These are phyloP conservation scores for Halictus quadricinctus DNA, from an alignment of 2,888 invertebrate genomes.

Conservation along the genomic window DNA sequence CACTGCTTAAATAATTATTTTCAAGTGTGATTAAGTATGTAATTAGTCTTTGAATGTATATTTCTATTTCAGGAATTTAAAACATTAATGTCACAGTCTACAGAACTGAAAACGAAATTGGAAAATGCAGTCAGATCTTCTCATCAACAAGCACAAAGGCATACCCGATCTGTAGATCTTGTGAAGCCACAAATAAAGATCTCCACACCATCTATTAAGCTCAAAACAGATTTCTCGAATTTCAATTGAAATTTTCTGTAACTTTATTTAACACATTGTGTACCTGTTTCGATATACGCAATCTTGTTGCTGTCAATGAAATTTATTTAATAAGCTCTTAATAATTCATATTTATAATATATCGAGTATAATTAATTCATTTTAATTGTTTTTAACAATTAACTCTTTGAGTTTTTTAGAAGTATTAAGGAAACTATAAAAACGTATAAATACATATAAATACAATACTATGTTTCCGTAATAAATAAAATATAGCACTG, in stretches of 20 bases:
- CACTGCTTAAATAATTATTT: not conserved
- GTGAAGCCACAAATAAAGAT: slow-evolving; percentile 79
- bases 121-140: slow-evolving; percentile 93
- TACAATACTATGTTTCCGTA: not conserved
- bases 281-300: slow-evolving; percentile 1
- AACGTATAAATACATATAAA: not conserved
- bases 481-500: slow-evolving; percentile 3
- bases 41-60: slow-evolving; percentile 5
- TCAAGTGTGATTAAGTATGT: not conserved
- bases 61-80: slow-evolving; percentile 90
- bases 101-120: slow-evolving; percentile 90
- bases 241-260: slow-evolving; percentile 86
- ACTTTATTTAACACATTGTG: slow-evolving; percentile 32
- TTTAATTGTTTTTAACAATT: not conserved
- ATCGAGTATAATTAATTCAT: not conserved
- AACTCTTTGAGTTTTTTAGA: not conserved
- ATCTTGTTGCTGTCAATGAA: not conserved
- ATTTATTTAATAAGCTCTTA: not conserved
- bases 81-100: slow-evolving; percentile 92
- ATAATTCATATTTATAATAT: not conserved
- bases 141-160: slow-evolving; percentile 84
- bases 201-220: slow-evolving; percentile 90
- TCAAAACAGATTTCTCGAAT: slow-evolving; percentile 97
- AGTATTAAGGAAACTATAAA: not conserved
- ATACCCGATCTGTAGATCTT: slow-evolving; percentile 78